phyloP scores from a whole-genome alignment of 1,140 invertebrate species.

The Venustaconcha ellipsiformis region DNA sequence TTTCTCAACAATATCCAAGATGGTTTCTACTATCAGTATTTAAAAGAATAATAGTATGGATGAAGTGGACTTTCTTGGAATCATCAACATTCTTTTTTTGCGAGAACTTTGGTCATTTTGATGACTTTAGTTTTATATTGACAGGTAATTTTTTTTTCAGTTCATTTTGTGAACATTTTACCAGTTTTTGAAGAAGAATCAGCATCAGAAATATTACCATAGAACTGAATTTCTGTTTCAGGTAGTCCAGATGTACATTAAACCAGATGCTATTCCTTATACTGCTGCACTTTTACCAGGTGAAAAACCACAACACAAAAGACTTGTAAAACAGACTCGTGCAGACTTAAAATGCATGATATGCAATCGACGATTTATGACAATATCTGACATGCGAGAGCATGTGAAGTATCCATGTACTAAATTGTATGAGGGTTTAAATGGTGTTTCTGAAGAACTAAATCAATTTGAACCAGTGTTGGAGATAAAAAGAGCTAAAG shows the following conservation, averaged over 20 bases:
- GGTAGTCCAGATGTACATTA: constrained; percentile 32
- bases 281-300: constrained; percentile 7
- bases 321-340: constrained; percentile 22
- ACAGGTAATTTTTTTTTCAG: too few relatives aligned
- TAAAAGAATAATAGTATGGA: too few relatives aligned
- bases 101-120: too few relatives aligned
- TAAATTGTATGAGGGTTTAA: constrained; percentile 9
- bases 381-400: constrained; percentile 49
- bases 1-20: too few relatives aligned
- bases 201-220: background rate
- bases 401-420: constrained; percentile 56
- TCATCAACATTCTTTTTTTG: too few relatives aligned
- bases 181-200: too few relatives aligned
- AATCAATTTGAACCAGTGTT: constrained; percentile 13
- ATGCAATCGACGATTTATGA: constrained; percentile 45
- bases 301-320: constrained; percentile 24
- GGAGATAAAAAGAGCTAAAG: constrained; percentile 19
- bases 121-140: too few relatives aligned
- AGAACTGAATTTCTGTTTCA: constrained; percentile 5
- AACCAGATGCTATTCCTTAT: constrained; percentile 26
- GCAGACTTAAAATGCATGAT: constrained; percentile 46
- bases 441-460: constrained; percentile 8
- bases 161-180: too few relatives aligned
- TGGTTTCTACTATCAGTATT: too few relatives aligned
- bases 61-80: too few relatives aligned